These are phyloP conservation scores for Seira sanloemensis DNA, from an alignment of 2,888 invertebrate species.

Conservation along the genomic window DNA sequence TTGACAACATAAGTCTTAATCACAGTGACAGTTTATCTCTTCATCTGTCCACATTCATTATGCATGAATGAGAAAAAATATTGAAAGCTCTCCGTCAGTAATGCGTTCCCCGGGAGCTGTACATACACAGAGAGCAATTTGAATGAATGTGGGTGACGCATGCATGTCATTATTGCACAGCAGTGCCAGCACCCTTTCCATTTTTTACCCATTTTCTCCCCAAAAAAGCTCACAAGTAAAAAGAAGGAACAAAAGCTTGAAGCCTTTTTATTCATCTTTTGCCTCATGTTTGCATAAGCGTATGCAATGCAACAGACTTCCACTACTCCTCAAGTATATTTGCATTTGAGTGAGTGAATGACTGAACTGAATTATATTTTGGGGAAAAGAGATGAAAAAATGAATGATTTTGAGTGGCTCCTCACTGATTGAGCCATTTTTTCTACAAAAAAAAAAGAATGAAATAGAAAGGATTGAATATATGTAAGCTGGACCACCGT, in stretches of 20 bases:
- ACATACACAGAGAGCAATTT: no score
- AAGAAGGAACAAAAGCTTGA: not conserved
- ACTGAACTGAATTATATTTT: not conserved
- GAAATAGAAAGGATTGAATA: conserved; percentile 42
- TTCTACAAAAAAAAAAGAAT: conserved; percentile 8
- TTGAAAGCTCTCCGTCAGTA: not conserved
- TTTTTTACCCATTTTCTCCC: conserved; percentile 39
- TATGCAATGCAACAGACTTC: conserved; percentile 43
- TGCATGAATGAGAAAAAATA: conserved; percentile 1
- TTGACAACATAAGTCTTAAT: conserved; percentile 21
- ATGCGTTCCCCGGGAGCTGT: not conserved
- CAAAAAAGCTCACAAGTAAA: not conserved
- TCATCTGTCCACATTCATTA: not conserved
- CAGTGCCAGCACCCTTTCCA: conserved; percentile 47
- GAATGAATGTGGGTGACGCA: not conserved
- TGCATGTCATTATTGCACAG: not conserved
- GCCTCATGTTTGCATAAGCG: not conserved
- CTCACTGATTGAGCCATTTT: conserved; percentile 56
- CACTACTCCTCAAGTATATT: conserved; percentile 51
- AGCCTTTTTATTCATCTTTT: conserved; percentile 32
- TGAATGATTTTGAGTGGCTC: conserved; percentile 19
- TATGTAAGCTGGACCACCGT: not conserved
- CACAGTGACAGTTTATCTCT: not conserved
- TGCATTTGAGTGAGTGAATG: conserved; percentile 40
- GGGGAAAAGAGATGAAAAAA: conserved; percentile 20